phyloP scores from a whole-genome alignment of 2,888 invertebrate genomes.

The Baccha elongata region DNA sequence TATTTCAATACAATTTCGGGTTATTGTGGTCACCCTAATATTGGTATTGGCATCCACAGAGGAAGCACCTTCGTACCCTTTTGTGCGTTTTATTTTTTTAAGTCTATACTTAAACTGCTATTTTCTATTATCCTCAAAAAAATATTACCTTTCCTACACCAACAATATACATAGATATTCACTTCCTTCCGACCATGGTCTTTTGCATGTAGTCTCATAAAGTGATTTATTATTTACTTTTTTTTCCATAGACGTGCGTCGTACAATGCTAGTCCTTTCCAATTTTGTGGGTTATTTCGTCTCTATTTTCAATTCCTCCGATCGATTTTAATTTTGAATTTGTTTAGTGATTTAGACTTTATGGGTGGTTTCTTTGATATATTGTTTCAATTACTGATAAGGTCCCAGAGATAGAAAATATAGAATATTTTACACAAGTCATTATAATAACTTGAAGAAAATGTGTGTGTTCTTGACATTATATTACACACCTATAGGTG shows the following conservation, averaged over 20 bases:
- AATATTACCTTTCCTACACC: no score
- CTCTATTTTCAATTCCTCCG: neutral
- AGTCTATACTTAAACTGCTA: neutral
- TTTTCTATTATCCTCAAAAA: neutral
- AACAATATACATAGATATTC: no score
- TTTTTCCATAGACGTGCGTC: neutral
- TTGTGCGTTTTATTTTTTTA: no score
- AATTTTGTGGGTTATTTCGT: constrained; percentile 18
- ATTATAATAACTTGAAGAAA: neutral
- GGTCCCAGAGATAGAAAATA: neutral
- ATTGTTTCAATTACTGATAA: neutral
- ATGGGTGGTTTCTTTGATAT: constrained; percentile 12
- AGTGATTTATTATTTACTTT: constrained; percentile 9
- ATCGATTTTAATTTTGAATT: neutral
- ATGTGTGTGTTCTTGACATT: neutral
- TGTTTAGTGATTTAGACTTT: neutral
- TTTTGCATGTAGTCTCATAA: neutral
- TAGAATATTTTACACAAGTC: neutral
- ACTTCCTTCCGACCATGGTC: no score
- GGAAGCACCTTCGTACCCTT: no score
- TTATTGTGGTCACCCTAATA: no score
- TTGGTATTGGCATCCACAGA: no score
- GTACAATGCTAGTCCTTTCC: neutral
- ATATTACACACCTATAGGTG: neutral
- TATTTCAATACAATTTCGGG: no score